Base-by-base conservation (phyloP, 1,140 invertebrate species). In the Hyles vespertilio region DNA sequence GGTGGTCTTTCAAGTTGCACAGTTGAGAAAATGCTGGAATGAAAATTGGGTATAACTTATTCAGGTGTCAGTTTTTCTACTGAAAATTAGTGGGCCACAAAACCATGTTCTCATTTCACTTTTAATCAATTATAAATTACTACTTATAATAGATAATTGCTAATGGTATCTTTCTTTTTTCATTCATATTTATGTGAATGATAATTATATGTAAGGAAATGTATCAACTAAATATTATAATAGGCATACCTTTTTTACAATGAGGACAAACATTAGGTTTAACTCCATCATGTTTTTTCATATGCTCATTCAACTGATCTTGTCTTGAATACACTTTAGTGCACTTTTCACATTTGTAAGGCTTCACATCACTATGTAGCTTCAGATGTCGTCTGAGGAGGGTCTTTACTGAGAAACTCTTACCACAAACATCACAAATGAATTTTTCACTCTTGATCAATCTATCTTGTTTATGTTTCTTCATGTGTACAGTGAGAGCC, bases 191-290 rank as follows among this genome's bases (percentile, higher is more conserved):
- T 22, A 22, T 22, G 22, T 22, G 22, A 22, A 22, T 22, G 22
- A 22, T 22, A 22, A 22, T 22, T 1, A 22, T 22, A n/a, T n/a
- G n/a, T n/a, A 22, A 22, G 22, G 1, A 22, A 22, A 11, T 47
- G 4, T 47, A 5, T 47, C 1, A 4, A 47, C 10, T 47, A 11
- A n/a, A 47, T 47, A 47, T 47, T 5, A 8, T 8, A 40, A 40
- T 40, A 40, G 8, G 6, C 44, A 51, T 77, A 92, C 91, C 90
- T 90, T 92, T 92, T 50, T 79, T 79, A 73, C 91, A 92, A 65
- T 91, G 89, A 36, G 87, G 79, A 74, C 92, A 93, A n/a, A 89
- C 75, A 74, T 93, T 89, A 8, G 90, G 90, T 70, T 92, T 92
- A 12, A 90, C 76, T 11, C 90, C 90, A 45, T 89, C 87, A 75